Evolutionary conservation across 2,797 vertebrate genomes (phyloP).

Genomic region (Scleropages formosus): DNA sequence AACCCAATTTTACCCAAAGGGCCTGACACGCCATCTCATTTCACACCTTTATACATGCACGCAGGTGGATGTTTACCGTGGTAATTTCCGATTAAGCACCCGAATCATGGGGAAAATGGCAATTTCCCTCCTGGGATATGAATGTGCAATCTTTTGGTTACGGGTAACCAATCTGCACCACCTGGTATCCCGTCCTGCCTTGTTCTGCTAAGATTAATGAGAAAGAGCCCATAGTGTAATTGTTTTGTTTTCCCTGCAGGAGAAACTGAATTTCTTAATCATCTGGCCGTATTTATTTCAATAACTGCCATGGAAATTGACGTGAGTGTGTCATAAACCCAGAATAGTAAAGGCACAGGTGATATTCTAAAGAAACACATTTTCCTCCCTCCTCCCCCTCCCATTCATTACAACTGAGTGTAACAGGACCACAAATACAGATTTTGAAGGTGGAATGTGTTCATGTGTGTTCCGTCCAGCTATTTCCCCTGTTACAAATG

Average conservation of each 20-base stretch:
- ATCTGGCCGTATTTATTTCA: slow-evolving; percentile 11
- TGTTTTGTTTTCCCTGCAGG: neutral
- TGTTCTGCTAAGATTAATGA: slow-evolving; percentile 11
- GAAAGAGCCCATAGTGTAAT: neutral
- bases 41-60: neutral
- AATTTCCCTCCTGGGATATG: slow-evolving; percentile 1
- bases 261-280: slow-evolving; percentile 4
- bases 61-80: neutral
- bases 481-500: too few species aligned
- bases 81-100: neutral
- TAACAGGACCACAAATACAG: too few species aligned
- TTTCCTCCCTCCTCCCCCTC: too few species aligned
- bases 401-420: too few species aligned
- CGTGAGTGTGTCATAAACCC: neutral
- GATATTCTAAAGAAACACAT: neutral
- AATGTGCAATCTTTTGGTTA: slow-evolving; percentile 6
- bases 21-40: too few species aligned
- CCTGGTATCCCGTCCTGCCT: neutral
- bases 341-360: neutral
- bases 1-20: too few species aligned
- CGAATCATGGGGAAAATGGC: neutral
- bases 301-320: neutral
- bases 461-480: too few species aligned
- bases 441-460: too few species aligned
- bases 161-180: slow-evolving; percentile 4